phyloP scores from a whole-genome alignment of 1,140 invertebrate genomes.

The Oppia nitens region DNA sequence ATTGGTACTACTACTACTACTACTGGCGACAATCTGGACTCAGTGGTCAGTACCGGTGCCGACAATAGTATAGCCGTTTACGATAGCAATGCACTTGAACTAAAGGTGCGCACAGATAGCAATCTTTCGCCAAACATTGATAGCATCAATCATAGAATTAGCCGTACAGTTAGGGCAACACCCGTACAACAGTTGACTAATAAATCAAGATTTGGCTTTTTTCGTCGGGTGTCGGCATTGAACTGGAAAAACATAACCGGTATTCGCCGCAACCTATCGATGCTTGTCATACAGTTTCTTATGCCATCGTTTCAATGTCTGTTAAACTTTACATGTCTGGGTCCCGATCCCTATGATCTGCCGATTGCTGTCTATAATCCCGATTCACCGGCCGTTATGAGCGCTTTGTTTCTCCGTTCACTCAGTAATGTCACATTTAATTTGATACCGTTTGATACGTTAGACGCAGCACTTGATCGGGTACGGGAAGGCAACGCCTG shows the following conservation, averaged over 20 bases:
- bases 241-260: conserved; percentile 16
- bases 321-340: conserved; percentile 81
- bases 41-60: not conserved
- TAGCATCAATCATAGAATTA: too few relatives aligned
- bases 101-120: too few relatives aligned
- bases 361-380: conserved; percentile 54
- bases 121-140: too few relatives aligned
- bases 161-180: too few relatives aligned
- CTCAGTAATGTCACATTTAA: conserved; percentile 3
- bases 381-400: conserved; percentile 19
- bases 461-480: conserved; percentile 2
- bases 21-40: too few relatives aligned
- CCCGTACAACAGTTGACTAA: too few relatives aligned
- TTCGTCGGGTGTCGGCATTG: conserved; percentile 8
- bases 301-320: conserved; percentile 79
- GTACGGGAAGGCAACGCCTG: conserved; percentile 16
- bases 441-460: conserved; percentile 9
- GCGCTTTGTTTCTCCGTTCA: not conserved
- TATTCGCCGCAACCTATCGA: conserved; percentile 15
- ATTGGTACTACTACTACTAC: too few relatives aligned
- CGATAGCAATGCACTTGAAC: not conserved
- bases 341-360: conserved; percentile 65
- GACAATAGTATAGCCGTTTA: not conserved
- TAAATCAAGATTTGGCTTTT: conserved; percentile 1
- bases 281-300: conserved; percentile 58